Percentiles rank a stretch among this genome's conserved stretches.
Evolutionary conservation across 2,888 invertebrate species (phyloP).

Genomic region (Drosophila nigricruria): DNA sequence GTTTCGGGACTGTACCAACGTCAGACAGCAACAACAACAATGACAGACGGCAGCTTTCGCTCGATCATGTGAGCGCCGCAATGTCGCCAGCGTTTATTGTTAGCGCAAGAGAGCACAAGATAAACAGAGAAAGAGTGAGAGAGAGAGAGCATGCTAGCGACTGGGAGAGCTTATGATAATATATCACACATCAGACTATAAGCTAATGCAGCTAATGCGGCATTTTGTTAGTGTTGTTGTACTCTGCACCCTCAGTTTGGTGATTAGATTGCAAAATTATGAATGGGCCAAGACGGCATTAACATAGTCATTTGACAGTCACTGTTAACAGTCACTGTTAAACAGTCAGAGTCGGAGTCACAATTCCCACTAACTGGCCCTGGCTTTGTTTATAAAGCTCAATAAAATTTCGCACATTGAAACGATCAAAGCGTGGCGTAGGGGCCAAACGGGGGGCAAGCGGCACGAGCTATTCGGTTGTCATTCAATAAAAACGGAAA

Average conservation of each 20-base stretch:
- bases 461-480: constrained; percentile 10
- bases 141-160: neutral
- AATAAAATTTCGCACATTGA: constrained; percentile 35
- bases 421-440: neutral
- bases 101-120: constrained; percentile 35
- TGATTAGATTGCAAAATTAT: constrained; percentile 71
- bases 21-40: constrained; percentile 29
- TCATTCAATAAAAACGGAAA: constrained; percentile 62
- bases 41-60: constrained; percentile 25
- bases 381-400: constrained; percentile 68
- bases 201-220: constrained; percentile 34
- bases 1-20: constrained; percentile 55
- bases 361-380: constrained; percentile 42
- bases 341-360: constrained; percentile 22
- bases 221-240: constrained; percentile 46
- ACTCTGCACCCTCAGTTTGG: constrained; percentile 44
- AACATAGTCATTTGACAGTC: constrained; percentile 8
- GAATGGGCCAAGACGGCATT: constrained; percentile 53
- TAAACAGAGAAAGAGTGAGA: constrained; percentile 11
- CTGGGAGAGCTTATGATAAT: constrained; percentile 30
- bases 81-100: constrained; percentile 54
- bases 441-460: neutral
- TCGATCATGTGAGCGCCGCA: constrained; percentile 72
- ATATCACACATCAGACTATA: constrained; percentile 17
- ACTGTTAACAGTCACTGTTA: constrained; percentile 4